These are phyloP conservation scores for Recurvirostra avosetta DNA, from an alignment of 2,113 vertebrate genomes.

Conservation along the genomic window DNA sequence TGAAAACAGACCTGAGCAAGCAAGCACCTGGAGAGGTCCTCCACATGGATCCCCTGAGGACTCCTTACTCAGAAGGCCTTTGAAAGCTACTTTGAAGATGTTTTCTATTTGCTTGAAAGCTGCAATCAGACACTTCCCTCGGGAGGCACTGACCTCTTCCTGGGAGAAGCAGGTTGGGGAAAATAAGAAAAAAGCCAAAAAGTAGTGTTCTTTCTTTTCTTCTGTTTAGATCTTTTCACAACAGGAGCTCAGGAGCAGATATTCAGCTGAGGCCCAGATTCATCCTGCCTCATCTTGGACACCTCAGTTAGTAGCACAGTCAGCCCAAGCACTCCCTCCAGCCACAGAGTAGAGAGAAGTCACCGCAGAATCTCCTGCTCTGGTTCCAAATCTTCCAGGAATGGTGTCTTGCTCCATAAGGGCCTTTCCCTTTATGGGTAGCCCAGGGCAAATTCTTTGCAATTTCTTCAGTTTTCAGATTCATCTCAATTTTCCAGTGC, in stretches of 20 bases:
- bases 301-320: rapidly evolving
- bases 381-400: neutral
- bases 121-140: neutral
- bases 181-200: neutral
- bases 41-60: neutral
- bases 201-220: neutral
- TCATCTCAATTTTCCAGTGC: neutral
- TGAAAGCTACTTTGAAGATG: neutral
- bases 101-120: neutral
- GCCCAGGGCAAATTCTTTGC: neutral
- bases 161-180: rapidly evolving
- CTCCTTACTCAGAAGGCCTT: neutral
- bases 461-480: neutral
- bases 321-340: neutral
- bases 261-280: neutral
- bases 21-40: neutral
- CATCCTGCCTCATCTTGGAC: neutral
- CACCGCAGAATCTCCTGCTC: neutral
- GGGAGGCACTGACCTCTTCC: neutral
- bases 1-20: neutral
- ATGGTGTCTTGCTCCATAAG: neutral
- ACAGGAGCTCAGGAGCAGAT: neutral
- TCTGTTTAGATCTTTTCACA: neutral
- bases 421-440: rapidly evolving
- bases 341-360: neutral